Evolutionary conservation across 2,888 invertebrate species (phyloP), one percentile per base, ranked within the genome.

Genomic region (Holacanthella duospinosa): DNA sequence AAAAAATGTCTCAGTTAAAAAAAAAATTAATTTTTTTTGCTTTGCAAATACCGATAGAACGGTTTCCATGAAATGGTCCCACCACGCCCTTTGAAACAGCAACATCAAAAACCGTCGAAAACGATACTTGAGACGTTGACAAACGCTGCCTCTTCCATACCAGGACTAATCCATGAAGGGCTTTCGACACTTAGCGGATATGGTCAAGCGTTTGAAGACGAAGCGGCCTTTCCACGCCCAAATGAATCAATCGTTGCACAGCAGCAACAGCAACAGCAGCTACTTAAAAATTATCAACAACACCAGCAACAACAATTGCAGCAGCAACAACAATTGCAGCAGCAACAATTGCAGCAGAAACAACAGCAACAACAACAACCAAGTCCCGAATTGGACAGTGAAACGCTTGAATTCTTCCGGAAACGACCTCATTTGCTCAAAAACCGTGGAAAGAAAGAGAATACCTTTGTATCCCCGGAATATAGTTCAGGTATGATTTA

Each of bases 361-460:
- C 27, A 21, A 19, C 55, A 55, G 25, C 24, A 55, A 2, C 21
- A 53, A 53, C 25, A 36, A 12, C 55, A 53, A 25, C 58, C 53
- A 19, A 1, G 4, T 27, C 27, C 43, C 25, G 29, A 58, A 2
- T 59, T 64, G 1, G 67, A 65, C 29, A 64, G 61, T 26, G 68
- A 70, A 55, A 67, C 68, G 3, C 63, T 70, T 19, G 71, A 71
- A 59, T 71, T 66, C 53, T 71, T 71, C 63, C 48, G 71, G 43
- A 71, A 69, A 28, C 44, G 71, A 43, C 71, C 71, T 6, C 66
- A 69, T 56, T 58, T 71, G 44, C 54, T 67, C 24, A 25, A 61
- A 43, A 43, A 63, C 25, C 36, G 58, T 29, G 29, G 36, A 3
- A 9, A 48, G n/a, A 48, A 48, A 21, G 48, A 48, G 36, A 16